A percentile compares a stretch with the other conserved stretches of the same genome.
Conservation (phyloP, 2,888 invertebrate genomes). For the Craniophora ligustri region DNA sequence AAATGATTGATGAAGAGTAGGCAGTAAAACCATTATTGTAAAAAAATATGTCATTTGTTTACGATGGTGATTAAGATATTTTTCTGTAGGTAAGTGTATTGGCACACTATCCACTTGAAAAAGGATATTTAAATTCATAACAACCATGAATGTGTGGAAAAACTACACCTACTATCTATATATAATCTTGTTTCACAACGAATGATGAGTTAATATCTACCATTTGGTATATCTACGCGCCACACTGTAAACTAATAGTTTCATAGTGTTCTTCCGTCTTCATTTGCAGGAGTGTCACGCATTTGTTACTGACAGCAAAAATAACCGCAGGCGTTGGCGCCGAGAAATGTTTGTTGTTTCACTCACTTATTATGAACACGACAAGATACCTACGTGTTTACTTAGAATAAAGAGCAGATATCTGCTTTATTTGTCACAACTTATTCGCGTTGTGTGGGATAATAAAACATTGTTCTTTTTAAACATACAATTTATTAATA, state of each 20-base stretch:
- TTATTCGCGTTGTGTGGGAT: not conserved
- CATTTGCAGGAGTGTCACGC: constrained; percentile 68
- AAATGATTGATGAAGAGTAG: too few relatives aligned
- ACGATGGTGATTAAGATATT: too few relatives aligned
- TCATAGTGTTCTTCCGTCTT: constrained; percentile 43
- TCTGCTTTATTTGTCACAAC: constrained; percentile 1
- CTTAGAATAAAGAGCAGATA: not conserved
- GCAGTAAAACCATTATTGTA: too few relatives aligned
- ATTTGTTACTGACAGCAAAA: constrained; percentile 74
- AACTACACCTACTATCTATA: too few relatives aligned
- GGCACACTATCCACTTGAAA: too few relatives aligned
- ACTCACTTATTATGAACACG: constrained; percentile 43
- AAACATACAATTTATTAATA: constrained; percentile 52
- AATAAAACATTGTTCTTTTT: constrained; percentile 16
- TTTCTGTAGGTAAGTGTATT: too few relatives aligned
- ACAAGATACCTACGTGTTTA: not conserved
- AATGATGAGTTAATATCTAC: too few relatives aligned
- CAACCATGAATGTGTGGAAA: too few relatives aligned
- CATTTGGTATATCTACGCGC: not conserved
- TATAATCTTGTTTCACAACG: too few relatives aligned
- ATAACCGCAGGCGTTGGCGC: constrained; percentile 62
- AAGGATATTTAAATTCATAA: too few relatives aligned
- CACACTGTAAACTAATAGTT: constrained; percentile 1
- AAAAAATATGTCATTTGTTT: too few relatives aligned
- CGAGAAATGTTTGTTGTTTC: constrained; percentile 56